Evolutionary conservation across 2,888 invertebrate genomes (phyloP).

Genomic region (Ephialtes manifestator): DNA sequence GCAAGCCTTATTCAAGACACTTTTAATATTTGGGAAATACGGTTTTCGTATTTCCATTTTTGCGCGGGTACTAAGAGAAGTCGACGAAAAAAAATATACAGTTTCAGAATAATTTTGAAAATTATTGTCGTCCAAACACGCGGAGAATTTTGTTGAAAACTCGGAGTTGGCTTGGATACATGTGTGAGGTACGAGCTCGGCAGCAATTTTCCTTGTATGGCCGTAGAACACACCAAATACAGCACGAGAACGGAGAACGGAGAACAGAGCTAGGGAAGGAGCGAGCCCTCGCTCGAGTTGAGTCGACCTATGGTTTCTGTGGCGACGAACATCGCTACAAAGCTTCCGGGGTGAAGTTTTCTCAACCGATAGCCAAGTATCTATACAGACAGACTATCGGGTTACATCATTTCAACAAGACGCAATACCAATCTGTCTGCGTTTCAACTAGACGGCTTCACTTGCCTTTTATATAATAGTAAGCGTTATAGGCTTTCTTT

Average conservation of each 20-base stretch:
- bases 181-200: constrained; percentile 44
- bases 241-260: constrained; percentile 34
- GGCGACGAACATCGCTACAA: constrained; percentile 62
- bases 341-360: constrained; percentile 71
- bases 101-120: too few species aligned
- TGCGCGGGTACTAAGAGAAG: too few species aligned
- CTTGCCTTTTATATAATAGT: constrained; percentile 20
- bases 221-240: constrained; percentile 66
- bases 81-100: too few species aligned
- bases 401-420: constrained; percentile 57
- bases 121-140: too few species aligned
- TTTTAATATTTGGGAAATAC: too few species aligned
- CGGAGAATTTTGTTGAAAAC: too few species aligned
- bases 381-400: constrained; percentile 45
- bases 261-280: constrained; percentile 44
- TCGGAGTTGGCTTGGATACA: constrained; percentile 31
- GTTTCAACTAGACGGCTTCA: constrained; percentile 30
- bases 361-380: constrained; percentile 57
- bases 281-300: constrained; percentile 45
- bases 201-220: constrained; percentile 67
- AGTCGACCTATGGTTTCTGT: constrained; percentile 70
- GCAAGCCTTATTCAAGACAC: too few species aligned
- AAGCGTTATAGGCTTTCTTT: background rate
- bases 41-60: too few species aligned
- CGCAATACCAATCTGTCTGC: constrained; percentile 42